Evolutionary conservation across 1,140 invertebrate genomes (phyloP).

Genomic region (Eueides isabella): DNA sequence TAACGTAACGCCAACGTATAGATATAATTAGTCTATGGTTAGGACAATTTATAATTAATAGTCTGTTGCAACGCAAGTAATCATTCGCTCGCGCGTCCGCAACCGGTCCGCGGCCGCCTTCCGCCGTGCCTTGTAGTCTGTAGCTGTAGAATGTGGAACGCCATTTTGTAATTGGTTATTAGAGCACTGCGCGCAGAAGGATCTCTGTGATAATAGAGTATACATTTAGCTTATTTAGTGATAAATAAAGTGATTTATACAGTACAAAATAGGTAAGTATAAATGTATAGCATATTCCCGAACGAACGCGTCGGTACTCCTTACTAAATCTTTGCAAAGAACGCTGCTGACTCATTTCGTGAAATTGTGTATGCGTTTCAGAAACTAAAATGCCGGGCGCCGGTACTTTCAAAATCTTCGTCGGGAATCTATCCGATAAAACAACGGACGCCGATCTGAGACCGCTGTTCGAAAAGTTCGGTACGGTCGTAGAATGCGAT

Average conservation of each 20-base stretch:
- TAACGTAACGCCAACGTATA: no score
- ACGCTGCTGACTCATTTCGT: conserved; percentile 80
- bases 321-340: conserved; percentile 52
- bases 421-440: conserved; percentile 96
- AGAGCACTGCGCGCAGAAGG: conserved; percentile 37
- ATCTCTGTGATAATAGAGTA: conserved; percentile 40
- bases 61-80: background rate
- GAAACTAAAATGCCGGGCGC: conserved; percentile 90
- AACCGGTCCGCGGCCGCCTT: conserved; percentile 5
- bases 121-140: conserved; percentile 15
- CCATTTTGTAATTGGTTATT: conserved; percentile 57
- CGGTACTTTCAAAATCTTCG: conserved; percentile 97
- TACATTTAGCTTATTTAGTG: conserved; percentile 41
- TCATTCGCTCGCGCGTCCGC: conserved; percentile 27
- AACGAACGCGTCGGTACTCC: conserved; percentile 47
- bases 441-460: conserved; percentile 92
- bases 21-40: conserved; percentile 4
- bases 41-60: background rate
- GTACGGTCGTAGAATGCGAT: conserved; percentile 97
- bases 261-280: conserved; percentile 56
- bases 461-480: conserved; percentile 96
- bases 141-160: conserved; percentile 38
- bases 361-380: conserved; percentile 81
- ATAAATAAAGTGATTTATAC: conserved; percentile 44
- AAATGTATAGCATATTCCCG: conserved; percentile 20